Evolutionary conservation across 2,797 vertebrate genomes (phyloP).

Genomic region (Dipus sagitta): DNA sequence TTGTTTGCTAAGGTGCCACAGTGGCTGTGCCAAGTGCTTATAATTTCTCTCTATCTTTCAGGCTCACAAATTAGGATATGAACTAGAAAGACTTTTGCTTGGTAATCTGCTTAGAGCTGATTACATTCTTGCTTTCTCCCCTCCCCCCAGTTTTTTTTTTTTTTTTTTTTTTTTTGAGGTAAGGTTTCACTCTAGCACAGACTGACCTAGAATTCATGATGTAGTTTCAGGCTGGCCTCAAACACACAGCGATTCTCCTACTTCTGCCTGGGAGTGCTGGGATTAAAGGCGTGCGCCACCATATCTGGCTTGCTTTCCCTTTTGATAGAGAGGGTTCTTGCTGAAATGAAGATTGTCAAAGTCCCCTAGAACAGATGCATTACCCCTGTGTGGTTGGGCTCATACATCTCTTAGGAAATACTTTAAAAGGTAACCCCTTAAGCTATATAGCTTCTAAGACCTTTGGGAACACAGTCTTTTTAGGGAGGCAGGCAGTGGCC

Average conservation of each 20-base stretch:
- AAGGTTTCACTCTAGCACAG: too few species aligned
- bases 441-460: conserved; percentile 26
- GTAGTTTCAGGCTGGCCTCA: too few species aligned
- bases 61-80: conserved; percentile 27
- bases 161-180: too few species aligned
- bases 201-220: too few species aligned
- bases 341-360: conserved; percentile 45
- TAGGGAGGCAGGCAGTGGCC: not conserved
- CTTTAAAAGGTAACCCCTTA: conserved; percentile 66
- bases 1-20: not conserved
- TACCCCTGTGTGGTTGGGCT: not conserved
- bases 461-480: conserved; percentile 11
- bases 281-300: too few species aligned
- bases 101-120: conserved; percentile 48
- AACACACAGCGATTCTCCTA: too few species aligned
- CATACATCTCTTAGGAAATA: not conserved
- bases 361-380: not conserved
- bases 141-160: too few species aligned
- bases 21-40: conserved; percentile 45
- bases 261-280: too few species aligned
- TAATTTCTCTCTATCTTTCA: conserved; percentile 49
- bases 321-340: not conserved
- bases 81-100: conserved; percentile 51
- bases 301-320: conserved; percentile 5
- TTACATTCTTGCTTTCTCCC: conserved; percentile 4